These are phyloP conservation scores for Pteropus alecto DNA, from an alignment of 2,113 vertebrate species.

Conservation along the genomic window DNA sequence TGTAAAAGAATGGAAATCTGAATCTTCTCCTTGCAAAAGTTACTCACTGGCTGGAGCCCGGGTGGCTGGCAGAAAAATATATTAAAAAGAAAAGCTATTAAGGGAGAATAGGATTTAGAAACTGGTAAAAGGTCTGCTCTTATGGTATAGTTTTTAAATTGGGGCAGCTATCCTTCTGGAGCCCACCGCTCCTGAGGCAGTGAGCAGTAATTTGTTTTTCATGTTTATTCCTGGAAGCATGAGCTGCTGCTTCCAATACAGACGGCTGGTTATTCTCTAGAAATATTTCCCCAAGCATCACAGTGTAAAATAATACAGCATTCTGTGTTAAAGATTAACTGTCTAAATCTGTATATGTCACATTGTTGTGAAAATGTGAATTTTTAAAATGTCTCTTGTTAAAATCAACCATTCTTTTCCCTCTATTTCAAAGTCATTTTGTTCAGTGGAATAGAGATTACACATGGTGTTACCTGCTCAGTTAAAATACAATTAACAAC, in stretches of 20 bases:
- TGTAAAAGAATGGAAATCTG: constrained; percentile 29
- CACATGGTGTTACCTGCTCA: constrained; percentile 36
- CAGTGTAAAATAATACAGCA: constrained; percentile 67
- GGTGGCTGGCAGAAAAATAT: constrained; percentile 15
- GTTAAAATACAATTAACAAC: constrained; percentile 33
- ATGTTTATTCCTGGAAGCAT: background rate
- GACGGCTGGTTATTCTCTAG: constrained; percentile 41
- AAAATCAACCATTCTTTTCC: constrained; percentile 55
- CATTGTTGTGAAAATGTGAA: constrained; percentile 74
- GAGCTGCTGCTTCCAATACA: constrained; percentile 74
- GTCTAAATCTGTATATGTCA: constrained; percentile 46
- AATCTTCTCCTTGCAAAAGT: constrained; percentile 18
- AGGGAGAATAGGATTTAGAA: background rate
- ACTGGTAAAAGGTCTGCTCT: background rate
- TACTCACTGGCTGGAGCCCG: background rate
- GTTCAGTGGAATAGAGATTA: constrained; percentile 65
- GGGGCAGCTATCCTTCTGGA: background rate
- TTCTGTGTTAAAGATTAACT: constrained; percentile 67
- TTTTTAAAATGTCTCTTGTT: constrained; percentile 68
- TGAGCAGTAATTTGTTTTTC: background rate
- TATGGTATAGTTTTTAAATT: background rate
- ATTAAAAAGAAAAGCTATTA: background rate
- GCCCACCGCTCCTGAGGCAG: background rate
- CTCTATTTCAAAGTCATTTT: constrained; percentile 65
- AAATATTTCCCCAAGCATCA: constrained; percentile 69